Evolutionary conservation across 35 echinoderm and acorn worm genomes (phyloP), one percentile per base, ranked within the genome.

Genomic region (Hemicentrotus pulcherrimus): DNA sequence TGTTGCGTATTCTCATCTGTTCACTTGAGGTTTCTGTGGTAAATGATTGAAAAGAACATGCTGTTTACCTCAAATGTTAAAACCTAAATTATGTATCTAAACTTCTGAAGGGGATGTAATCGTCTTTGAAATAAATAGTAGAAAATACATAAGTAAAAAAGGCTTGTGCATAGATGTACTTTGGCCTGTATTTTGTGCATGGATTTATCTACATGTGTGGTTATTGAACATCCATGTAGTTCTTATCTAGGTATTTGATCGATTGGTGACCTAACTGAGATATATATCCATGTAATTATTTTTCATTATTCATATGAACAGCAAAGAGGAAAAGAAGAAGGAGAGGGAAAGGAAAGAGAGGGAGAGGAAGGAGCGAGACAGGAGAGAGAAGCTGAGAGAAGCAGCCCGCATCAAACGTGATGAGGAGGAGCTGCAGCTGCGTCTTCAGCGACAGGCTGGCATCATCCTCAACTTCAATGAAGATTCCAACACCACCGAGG

Each of bases 291-390:
- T 55, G 22, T n/a, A 78, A 78, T 78, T 78, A 22, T 28, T 78
- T 78, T 78, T n/a, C 4, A n/a, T 22, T 78, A 28, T 28, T 78
- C 24, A 6, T 78, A 28, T 78, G 28, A 90, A 90, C 78, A 94
- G 59, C 16, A 94, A 86, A 86, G 94, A 94, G 94, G 94, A 86
- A 46, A 86, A 85, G 94, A 94, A 86, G 46, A 86, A 86, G 94
- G 94, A 86, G 22, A 32, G 59, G 45, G 59, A 86, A 58, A 94
- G 78, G 47, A 86, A 94, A 85, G 94, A 86, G 78, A 70, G 94
- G 30, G 94, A 94, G 94, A 45, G 32, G 61, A 70, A 46, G 59
- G 94, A 94, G 59, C 33, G 94, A 86, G 94, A 94, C 94, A 85
- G 61, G 30, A 48, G 78, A 50, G 91, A 93, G 31, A 93, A 58